Base-by-base conservation (phyloP, 2,888 invertebrate species). In the Venusia cambrica region DNA sequence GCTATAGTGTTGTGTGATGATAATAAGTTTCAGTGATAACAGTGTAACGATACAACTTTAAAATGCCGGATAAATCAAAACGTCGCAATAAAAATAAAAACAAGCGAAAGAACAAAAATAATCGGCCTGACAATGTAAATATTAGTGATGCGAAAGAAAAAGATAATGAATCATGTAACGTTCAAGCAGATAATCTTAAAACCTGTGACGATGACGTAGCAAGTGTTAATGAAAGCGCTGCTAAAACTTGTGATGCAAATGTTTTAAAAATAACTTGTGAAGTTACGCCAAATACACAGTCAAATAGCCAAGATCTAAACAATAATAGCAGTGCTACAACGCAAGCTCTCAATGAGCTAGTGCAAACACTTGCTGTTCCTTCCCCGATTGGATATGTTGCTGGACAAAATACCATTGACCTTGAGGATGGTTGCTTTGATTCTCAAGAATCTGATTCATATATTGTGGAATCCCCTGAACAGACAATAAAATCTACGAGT, bases 71-170 rank as follows among this genome's bases (percentile, higher is more conserved):
- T 45, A 75, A 62, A 45, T 64, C 75, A 3, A 83, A 81, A 53
- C 73, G 78, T 38, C 81, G 84, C 51, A 85, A 77, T 53, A 85
- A 78, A 62, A 81, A 81, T 62, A 87, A 79, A 72, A 84, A 81
- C 50, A 84, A 81, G 63, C 73, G 81, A 4, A 87, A 80, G 61
- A 84, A 78, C 55, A 83, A 80, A 63, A 74, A 62, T 45, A 72
- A 68, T 49, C 66, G 56, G 34, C 45, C 57, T 4, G 72, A 74
- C 31, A 40, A 29, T 9, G 68, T 65, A 59, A 63, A 42, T 54
- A 59, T 45, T 42, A 54, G 51, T 63, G 65, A 64, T 36, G 55
- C 48, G 28, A 68, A 54, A 21, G 53, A 59, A 46, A 39, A 53
- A 8, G 49, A 48, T 37, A 47, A 47, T 13, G 53, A 62, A 45